Evolutionary conservation across 1,140 invertebrate genomes (phyloP).

Genomic region (Heterodera schachtii): DNA sequence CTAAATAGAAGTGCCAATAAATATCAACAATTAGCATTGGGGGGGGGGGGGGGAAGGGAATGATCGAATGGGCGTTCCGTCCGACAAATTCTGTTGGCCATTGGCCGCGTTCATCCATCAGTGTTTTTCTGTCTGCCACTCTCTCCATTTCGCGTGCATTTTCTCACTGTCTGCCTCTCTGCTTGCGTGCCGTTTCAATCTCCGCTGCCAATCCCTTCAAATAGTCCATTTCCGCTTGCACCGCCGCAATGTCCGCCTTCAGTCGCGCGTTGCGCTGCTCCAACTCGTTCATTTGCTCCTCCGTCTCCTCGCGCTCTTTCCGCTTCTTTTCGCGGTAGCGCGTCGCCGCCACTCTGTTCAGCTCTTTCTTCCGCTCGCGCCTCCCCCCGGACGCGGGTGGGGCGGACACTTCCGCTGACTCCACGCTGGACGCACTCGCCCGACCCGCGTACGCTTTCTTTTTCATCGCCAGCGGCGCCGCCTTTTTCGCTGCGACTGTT

Average conservation of each 20-base stretch:
- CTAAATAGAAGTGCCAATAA: too few species aligned
- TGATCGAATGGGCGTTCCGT: neutral
- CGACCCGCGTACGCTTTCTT: neutral
- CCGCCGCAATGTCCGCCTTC: constrained; percentile 27
- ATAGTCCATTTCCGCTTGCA: constrained; percentile 45
- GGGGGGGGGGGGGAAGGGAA: neutral
- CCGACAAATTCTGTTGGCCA: neutral
- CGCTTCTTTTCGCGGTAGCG: constrained; percentile 52
- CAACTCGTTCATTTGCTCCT: constrained; percentile 34
- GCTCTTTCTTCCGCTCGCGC: constrained; percentile 47
- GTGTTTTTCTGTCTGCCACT: neutral
- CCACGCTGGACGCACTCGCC: neutral
- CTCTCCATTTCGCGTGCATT: neutral
- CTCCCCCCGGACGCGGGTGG: constrained; percentile 17
- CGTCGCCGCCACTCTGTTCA: constrained; percentile 50
- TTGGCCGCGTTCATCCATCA: too few species aligned
- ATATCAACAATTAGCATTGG: too few species aligned
- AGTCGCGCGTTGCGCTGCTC: constrained; percentile 38
- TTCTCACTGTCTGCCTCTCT: neutral
- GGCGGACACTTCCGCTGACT: neutral
- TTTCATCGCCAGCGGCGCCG: constrained; percentile 4
- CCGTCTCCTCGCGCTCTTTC: constrained; percentile 35
- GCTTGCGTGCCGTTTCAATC: constrained; percentile 27
- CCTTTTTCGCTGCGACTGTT: neutral
- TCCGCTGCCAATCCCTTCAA: constrained; percentile 39